phyloP scores from a whole-genome alignment of 2,797 vertebrate species.

The Xenopus petersii region DNA sequence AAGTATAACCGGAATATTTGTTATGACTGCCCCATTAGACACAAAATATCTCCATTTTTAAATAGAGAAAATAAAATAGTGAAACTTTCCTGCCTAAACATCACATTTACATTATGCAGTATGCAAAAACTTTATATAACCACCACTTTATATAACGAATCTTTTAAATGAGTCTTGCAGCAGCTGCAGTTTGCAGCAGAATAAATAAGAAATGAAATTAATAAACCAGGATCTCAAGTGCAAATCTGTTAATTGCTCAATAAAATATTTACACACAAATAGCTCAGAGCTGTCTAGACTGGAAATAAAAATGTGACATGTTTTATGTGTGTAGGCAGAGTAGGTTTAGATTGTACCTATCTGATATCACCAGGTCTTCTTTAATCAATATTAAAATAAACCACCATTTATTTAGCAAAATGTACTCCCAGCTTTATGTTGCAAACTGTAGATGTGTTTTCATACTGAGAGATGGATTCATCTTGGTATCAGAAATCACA shows the following conservation, averaged over 20 bases:
- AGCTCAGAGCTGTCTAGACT: neutral
- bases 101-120: no score
- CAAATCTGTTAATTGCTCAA: neutral
- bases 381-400: no score
- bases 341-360: neutral
- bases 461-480: neutral
- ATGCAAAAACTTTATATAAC: no score
- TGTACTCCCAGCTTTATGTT: no score
- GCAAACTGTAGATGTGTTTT: no score
- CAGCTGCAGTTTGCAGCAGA: neutral
- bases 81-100: no score
- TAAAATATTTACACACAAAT: neutral
- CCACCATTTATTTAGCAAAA: no score
- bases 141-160: neutral
- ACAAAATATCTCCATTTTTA: no score
- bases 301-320: neutral
- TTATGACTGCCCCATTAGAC: no score
- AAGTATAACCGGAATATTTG: no score
- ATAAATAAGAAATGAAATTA: constrained; percentile 9
- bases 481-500: constrained; percentile 10
- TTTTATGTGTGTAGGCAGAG: constrained; percentile 2
- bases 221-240: neutral
- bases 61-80: no score
- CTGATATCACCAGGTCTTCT: no score
- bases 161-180: neutral